phyloP scores from a whole-genome alignment of 2,113 vertebrate genomes.

The Solea senegalensis region DNA sequence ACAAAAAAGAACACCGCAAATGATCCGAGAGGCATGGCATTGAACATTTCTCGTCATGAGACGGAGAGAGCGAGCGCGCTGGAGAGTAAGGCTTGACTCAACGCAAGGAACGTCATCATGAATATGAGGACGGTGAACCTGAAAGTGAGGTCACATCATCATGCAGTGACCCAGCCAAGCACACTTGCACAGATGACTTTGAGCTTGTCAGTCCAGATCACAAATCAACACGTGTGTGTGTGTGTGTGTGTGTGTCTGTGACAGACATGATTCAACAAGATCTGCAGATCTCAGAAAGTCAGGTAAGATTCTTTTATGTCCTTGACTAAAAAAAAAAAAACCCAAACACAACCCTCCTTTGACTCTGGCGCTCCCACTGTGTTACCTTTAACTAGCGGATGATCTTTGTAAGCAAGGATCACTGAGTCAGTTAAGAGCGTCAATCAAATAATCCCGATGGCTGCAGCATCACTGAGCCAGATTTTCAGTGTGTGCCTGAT shows the following conservation, averaged over 20 bases:
- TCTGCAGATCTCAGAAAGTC: conserved; percentile 37
- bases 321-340: conserved; percentile 16
- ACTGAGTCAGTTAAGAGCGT: conserved; percentile 13
- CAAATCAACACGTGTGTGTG: conserved; percentile 62
- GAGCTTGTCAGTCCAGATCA: conserved; percentile 70
- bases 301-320: conserved; percentile 35
- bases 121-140: conserved; percentile 65
- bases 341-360: too few species aligned
- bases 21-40: conserved; percentile 69
- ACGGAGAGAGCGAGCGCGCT: conserved; percentile 24
- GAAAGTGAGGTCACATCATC: conserved; percentile 67
- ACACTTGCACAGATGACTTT: conserved; percentile 65
- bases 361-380: not conserved
- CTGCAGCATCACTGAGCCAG: not conserved
- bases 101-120: conserved; percentile 43
- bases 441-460: not conserved
- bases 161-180: conserved; percentile 75
- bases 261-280: conserved; percentile 41
- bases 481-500: conserved; percentile 4
- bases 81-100: conserved; percentile 20
- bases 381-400: conserved; percentile 30
- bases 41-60: conserved; percentile 25
- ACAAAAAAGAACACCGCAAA: conserved; percentile 74
- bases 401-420: not conserved
- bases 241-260: conserved; percentile 10